Conservation (phyloP, 2,888 invertebrate species). For the Diarsia brunnea region DNA sequence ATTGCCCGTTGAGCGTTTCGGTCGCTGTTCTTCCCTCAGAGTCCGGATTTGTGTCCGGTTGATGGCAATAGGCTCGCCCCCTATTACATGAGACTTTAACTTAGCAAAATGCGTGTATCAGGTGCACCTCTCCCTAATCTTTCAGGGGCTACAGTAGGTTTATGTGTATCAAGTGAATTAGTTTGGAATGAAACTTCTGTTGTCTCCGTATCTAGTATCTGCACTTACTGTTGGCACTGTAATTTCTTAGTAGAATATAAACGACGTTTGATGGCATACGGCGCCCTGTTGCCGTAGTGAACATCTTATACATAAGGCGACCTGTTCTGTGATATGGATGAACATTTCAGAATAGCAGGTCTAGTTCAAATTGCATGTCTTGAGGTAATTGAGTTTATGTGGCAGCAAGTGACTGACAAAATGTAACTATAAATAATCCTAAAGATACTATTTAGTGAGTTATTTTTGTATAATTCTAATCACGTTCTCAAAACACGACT, state of each 20-base stretch:
- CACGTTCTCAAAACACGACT: too few species aligned
- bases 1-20: too few species aligned
- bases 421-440: too few species aligned
- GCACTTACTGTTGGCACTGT: conserved; percentile 36
- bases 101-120: too few species aligned
- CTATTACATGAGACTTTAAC: too few species aligned
- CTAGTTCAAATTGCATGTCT: conserved; percentile 1
- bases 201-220: neutral
- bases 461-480: too few species aligned
- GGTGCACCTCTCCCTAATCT: too few species aligned
- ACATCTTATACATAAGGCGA: conserved; percentile 1
- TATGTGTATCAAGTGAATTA: neutral
- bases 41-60: too few species aligned
- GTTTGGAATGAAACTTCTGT: conserved; percentile 25
- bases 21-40: too few species aligned
- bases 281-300: conserved; percentile 25
- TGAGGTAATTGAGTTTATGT: neutral
- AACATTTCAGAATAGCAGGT: neutral
- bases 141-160: too few species aligned
- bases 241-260: conserved; percentile 55
- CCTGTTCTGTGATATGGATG: neutral
- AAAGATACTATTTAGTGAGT: too few species aligned
- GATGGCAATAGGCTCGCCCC: too few species aligned
- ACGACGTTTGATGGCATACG: conserved; percentile 41
- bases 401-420: neutral